Evolutionary conservation across 2,888 invertebrate genomes (phyloP), one percentile per base, ranked within the genome.

Genomic region (Ganaspis brasiliensis): DNA sequence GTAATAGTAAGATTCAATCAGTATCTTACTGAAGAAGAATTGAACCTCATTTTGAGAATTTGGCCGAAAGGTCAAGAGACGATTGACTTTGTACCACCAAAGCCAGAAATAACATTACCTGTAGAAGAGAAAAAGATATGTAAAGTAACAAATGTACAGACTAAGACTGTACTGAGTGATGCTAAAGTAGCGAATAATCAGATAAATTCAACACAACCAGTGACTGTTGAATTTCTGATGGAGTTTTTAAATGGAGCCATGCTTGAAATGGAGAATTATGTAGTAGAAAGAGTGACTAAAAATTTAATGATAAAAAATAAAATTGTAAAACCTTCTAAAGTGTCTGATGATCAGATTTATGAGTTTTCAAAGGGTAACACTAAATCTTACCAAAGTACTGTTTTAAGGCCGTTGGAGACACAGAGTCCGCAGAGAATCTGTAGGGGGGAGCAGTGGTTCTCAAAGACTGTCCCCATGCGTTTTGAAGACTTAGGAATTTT

Each of bases 51-150:
- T 6, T 19, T 55, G 55, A 55, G 55, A 19, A 19, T 6, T 19
- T 55, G 55, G 55, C 55, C 55, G 12, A 5, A 4, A 19, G 55
- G 55, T 4, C 55, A 55, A 19, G 55, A 55, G 5, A 55, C 12
- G 55, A 55, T 55, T 55, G 55, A 55, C 6, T 55, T 55, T 55
- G 55, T 6, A 55, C 55, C 45, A n/a, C 45, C 45, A n/a, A n/a
- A 49, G 0, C n/a, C n/a, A 49, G 45, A 49, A 4, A n/a, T 5
- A 49, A 2, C 2, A 3, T 5, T n/a, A 49, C 3, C n/a, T n/a
- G 6, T n/a, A 0, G 16, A n/a, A 49, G 45, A n/a, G n/a, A n/a
- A 49, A n/a, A 49, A 0, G 14, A 14, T 6, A 1, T 10, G 12
- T 14, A n/a, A 12, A 45, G 8, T 6, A n/a, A 49, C 16, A n/a